Base-by-base conservation (phyloP, 1,140 invertebrate species). In the Ceratitis capitata region DNA sequence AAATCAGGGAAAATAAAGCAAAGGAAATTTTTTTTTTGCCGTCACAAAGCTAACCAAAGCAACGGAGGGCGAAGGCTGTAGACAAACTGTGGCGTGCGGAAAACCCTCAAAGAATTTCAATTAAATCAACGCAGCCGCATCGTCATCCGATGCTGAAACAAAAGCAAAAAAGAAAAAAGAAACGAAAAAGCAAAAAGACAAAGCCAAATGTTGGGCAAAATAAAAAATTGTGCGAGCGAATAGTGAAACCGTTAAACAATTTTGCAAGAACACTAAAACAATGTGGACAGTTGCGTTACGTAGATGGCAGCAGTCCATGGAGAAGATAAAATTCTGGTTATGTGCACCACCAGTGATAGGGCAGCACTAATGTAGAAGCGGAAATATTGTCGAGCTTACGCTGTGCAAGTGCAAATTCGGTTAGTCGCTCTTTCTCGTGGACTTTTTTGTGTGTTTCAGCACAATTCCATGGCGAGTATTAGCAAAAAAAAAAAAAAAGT, bases 101-200 rank as follows among this genome's bases (percentile, higher is more conserved):
- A 78, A 78, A 39, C 69, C 42, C 35, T n/a, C 69, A 78, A 78
- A 45, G 69, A 78, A 78, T 78, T 78, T 78, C 69, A 78, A 78
- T 78, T 78, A 78, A 78, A 78, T 78, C 69, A 78, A 78, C 69
- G 69, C 69, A 78, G 23, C 32, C 32, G 23, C 69, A 45, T 26
- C 64, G 29, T 16, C 32, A 74, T 39, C 14, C 29, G 26, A 35
- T 14, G 35, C 14, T 42, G n/a, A 78, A 19, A 39, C 39, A n/a
- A 45, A 78, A 78, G 69, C 29, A 74, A 74, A 35, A 23, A 78
- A 78, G 39, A 45, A 35, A 78, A 78, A 47, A 23, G 42, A 3
- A 69, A 42, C 29, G 32, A 74, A 16, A 19, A 64, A 35, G 23
- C 9, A 35, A 16, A 29, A 16, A 32, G 3, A 3, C 12, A 32